phyloP scores from a whole-genome alignment of 2,888 invertebrate genomes.

The Heliconius ethilla region DNA sequence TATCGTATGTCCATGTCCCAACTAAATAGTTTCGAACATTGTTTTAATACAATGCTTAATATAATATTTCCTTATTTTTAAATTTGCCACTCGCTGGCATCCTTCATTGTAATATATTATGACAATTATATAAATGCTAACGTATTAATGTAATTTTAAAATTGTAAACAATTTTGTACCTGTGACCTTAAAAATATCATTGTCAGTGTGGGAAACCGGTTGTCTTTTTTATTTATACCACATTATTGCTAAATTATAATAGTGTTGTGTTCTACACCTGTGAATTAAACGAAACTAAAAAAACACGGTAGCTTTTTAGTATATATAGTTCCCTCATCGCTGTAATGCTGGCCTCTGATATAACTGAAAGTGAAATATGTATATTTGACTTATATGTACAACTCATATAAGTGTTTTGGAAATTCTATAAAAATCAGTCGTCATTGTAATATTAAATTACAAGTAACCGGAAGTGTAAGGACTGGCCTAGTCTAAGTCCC shows the following conservation, averaged over 20 bases:
- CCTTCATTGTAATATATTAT: neutral
- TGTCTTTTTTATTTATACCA: conserved; percentile 1
- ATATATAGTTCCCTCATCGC: conserved; percentile 15
- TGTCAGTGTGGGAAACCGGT: conserved; percentile 17
- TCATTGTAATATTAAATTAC: neutral
- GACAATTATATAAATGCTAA: neutral
- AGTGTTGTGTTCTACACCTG: neutral
- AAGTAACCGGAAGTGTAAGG: conserved; percentile 19
- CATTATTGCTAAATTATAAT: neutral
- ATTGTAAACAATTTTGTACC: neutral
- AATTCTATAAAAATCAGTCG: neutral
- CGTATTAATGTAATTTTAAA: neutral
- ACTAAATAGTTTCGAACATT: neutral
- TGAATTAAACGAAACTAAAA: neutral
- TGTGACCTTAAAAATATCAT: conserved; percentile 11
- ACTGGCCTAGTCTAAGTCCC: conserved; percentile 11
- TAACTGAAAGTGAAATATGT: too few relatives aligned
- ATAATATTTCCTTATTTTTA: neutral
- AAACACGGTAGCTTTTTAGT: conserved; percentile 41
- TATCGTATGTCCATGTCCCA: neutral
- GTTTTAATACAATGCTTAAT: neutral
- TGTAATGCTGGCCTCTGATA: too few relatives aligned
- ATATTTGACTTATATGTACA: too few relatives aligned
- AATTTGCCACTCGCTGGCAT: neutral
- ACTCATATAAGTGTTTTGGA: neutral